phyloP scores from a whole-genome alignment of 1,140 invertebrate species.

The Bradysia coprophila region DNA sequence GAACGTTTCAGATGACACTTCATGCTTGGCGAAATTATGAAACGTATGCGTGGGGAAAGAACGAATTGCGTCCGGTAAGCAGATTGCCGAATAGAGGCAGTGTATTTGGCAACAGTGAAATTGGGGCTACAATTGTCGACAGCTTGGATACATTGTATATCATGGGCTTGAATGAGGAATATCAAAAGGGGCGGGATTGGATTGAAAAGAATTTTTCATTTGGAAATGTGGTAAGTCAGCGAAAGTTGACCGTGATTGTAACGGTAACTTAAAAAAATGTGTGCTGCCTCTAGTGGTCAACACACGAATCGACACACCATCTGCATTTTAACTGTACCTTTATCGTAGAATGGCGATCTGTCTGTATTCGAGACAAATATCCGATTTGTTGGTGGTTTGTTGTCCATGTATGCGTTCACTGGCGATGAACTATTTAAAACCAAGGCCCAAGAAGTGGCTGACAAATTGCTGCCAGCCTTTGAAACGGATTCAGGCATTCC shows the following conservation, averaged over 20 bases:
- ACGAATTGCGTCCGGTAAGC: slow-evolving; percentile 83
- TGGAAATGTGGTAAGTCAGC: slow-evolving; percentile 48
- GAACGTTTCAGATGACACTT: slow-evolving; percentile 90
- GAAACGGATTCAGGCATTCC: slow-evolving; percentile 97
- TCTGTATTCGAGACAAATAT: slow-evolving; percentile 99
- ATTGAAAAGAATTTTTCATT: slow-evolving; percentile 75
- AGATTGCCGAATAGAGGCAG: slow-evolving; percentile 78
- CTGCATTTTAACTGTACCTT: slow-evolving; percentile 5
- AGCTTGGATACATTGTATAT: slow-evolving; percentile 93
- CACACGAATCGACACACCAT: neutral
- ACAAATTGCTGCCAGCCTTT: slow-evolving; percentile 91
- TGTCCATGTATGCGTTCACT: slow-evolving; percentile 85
- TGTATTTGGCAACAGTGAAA: slow-evolving; percentile 73
- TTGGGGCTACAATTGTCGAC: slow-evolving; percentile 94
- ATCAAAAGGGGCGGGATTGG: slow-evolving; percentile 84
- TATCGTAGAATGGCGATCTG: slow-evolving; percentile 65
- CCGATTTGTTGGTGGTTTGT: slow-evolving; percentile 87
- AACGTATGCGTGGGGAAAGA: slow-evolving; percentile 93
- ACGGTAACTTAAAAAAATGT: no score
- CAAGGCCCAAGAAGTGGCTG: slow-evolving; percentile 82
- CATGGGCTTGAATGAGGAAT: slow-evolving; percentile 91
- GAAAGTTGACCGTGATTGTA: neutral
- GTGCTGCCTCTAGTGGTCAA: neutral
- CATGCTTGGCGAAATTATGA: slow-evolving; percentile 93
- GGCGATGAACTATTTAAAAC: slow-evolving; percentile 87